Conservation (phyloP, 2,888 invertebrate genomes). For the Pollenia amentaria region DNA sequence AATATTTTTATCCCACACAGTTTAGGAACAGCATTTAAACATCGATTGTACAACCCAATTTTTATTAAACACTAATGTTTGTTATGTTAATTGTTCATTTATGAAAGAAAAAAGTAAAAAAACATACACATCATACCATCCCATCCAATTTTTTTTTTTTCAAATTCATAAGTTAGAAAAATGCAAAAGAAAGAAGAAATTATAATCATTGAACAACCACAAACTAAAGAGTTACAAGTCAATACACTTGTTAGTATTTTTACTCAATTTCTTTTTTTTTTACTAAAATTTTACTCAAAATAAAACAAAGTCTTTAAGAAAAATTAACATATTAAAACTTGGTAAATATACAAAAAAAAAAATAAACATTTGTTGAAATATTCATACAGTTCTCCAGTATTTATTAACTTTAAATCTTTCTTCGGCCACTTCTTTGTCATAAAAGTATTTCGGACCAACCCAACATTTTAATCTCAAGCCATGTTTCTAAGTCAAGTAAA, state of each 20-base stretch:
- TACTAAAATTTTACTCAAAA: constrained; percentile 31
- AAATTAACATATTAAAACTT: constrained; percentile 6
- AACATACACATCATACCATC: constrained; percentile 24
- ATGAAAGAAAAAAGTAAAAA: not conserved
- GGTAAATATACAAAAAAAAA: not conserved
- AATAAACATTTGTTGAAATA: not conserved
- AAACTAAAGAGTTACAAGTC: constrained; percentile 29
- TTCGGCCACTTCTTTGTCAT: not conserved
- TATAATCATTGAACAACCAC: constrained; percentile 15
- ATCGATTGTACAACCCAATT: too few relatives aligned
- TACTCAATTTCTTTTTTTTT: constrained; percentile 44
- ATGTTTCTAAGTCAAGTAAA: constrained; percentile 13
- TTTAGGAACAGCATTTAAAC: too few relatives aligned
- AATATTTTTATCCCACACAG: too few relatives aligned
- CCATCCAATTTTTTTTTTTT: not conserved
- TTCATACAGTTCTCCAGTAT: constrained; percentile 20
- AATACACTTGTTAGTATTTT: constrained; percentile 36
- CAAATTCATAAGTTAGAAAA: constrained; percentile 19
- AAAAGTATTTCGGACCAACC: not conserved
- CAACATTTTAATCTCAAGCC: constrained; percentile 11
- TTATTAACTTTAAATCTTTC: not conserved
- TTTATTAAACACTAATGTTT: not conserved
- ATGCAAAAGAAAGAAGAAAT: not conserved
- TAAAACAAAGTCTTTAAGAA: not conserved
- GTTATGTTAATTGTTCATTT: not conserved